phyloP scores from a whole-genome alignment of 2,797 vertebrate genomes.

The Poeciliopsis paucimaculata region DNA sequence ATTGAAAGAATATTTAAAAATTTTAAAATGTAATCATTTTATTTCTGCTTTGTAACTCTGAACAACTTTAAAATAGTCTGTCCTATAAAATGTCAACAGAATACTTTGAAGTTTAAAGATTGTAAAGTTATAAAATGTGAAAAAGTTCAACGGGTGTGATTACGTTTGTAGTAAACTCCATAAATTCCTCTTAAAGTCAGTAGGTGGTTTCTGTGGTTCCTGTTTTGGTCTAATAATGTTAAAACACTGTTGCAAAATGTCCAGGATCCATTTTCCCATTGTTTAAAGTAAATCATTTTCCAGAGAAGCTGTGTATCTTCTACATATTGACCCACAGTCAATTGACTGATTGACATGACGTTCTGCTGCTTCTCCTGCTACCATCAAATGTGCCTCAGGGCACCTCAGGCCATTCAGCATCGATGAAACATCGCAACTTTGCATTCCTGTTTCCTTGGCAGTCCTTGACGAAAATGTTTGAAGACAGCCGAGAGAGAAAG shows the following conservation, averaged over 20 bases:
- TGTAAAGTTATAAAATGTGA: background rate
- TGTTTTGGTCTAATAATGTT: background rate
- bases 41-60: background rate
- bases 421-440: constrained; percentile 26
- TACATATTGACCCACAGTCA: constrained; percentile 26
- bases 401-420: constrained; percentile 35
- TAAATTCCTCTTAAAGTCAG: background rate
- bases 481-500: constrained; percentile 25
- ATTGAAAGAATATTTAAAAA: background rate
- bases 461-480: constrained; percentile 31
- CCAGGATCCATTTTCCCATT: background rate
- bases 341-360: constrained; percentile 46
- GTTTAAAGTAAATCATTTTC: background rate
- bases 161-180: background rate
- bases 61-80: background rate
- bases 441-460: constrained; percentile 36
- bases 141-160: background rate
- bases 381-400: constrained; percentile 40
- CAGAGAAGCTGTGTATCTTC: background rate
- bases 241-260: background rate
- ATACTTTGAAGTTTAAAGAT: background rate
- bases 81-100: background rate
- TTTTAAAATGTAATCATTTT: background rate
- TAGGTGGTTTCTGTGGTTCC: background rate
- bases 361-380: constrained; percentile 34